A percentile compares a stretch with the other conserved stretches of the same genome.
phyloP scores from a whole-genome alignment of 92 coral and sea anemone species.

The Epizoanthus scotinus region DNA sequence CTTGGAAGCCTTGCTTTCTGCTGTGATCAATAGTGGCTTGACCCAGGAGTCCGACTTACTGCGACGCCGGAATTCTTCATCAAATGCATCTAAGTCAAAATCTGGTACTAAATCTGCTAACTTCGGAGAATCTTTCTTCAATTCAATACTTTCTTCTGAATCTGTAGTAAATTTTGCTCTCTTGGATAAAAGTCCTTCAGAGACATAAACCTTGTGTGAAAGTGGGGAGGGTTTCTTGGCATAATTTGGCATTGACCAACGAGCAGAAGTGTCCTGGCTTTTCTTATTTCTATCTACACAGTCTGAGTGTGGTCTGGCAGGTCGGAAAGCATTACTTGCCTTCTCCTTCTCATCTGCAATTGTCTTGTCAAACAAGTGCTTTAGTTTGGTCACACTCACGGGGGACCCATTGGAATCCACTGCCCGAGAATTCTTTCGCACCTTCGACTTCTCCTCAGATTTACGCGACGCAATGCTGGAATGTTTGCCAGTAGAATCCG shows the following conservation, averaged over 20 bases:
- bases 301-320: conserved; percentile 67
- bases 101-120: conserved; percentile 83
- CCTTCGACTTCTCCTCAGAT: conserved; percentile 39
- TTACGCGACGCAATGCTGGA: conserved; percentile 35
- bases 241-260: conserved; percentile 88
- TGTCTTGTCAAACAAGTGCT: conserved; percentile 82
- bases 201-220: conserved; percentile 68
- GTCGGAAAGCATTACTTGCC: conserved; percentile 48
- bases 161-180: conserved; percentile 79
- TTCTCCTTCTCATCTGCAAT: conserved; percentile 61
- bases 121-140: conserved; percentile 66
- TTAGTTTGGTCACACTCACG: conserved; percentile 77
- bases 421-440: conserved; percentile 20
- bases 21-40: conserved; percentile 44
- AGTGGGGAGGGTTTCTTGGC: conserved; percentile 68
- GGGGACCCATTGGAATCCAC: conserved; percentile 44
- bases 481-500: conserved; percentile 31
- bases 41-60: conserved; percentile 83
- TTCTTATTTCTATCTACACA: conserved; percentile 51
- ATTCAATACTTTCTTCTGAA: conserved; percentile 60
- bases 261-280: conserved; percentile 36
- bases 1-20: conserved; percentile 43
- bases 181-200: conserved; percentile 83
- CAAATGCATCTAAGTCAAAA: conserved; percentile 40
- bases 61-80: conserved; percentile 57